phyloP scores from a whole-genome alignment of 2,797 vertebrate genomes.

The Propithecus deckenii region DNA sequence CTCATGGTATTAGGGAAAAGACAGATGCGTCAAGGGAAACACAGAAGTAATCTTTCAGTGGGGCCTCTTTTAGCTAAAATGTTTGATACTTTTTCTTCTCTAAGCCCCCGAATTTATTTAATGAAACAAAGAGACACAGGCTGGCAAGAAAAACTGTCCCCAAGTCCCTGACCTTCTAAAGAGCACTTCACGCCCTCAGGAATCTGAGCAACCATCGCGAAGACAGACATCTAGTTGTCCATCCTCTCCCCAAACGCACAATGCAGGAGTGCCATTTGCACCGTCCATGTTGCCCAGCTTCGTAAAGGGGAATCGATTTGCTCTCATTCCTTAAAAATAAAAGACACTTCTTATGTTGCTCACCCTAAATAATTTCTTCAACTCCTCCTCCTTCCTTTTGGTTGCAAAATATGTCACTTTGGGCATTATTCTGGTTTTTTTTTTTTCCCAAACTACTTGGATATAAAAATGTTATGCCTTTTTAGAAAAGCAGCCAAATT shows the following conservation, averaged over 20 bases:
- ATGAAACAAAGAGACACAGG: background rate
- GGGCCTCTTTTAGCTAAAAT: background rate
- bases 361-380: background rate
- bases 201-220: background rate
- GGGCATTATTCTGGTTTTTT: background rate
- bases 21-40: background rate
- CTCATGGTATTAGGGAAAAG: background rate
- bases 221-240: background rate
- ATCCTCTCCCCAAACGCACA: background rate
- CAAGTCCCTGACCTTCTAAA: background rate
- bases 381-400: background rate
- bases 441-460: background rate
- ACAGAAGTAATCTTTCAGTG: background rate
- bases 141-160: background rate
- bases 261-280: rapidly evolving
- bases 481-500: background rate
- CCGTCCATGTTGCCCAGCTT: background rate
- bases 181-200: background rate
- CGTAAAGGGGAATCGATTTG: background rate
- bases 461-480: background rate
- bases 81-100: background rate
- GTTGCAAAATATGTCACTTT: background rate
- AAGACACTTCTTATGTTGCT: background rate
- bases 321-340: background rate
- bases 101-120: background rate